Percentiles rank a stretch among this genome's conserved stretches.
Conservation (phyloP, 2,888 invertebrate genomes). For the Pandemis heparana region DNA sequence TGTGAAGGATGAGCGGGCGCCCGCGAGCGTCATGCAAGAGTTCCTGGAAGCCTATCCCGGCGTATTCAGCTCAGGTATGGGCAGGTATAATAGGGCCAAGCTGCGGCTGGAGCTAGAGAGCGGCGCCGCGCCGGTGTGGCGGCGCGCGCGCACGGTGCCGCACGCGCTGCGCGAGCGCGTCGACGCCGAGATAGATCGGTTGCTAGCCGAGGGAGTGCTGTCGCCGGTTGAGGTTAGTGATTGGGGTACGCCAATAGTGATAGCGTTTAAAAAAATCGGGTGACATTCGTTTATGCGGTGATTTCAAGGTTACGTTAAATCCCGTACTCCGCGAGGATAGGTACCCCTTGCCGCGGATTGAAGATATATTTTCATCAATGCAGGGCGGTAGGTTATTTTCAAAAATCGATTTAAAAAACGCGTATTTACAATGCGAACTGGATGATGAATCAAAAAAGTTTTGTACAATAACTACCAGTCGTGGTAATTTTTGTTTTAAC, state of each 20-base stretch:
- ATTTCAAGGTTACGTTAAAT: conserved; percentile 43
- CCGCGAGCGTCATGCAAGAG: background rate
- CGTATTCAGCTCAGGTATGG: background rate
- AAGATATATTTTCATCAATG: conserved; percentile 42
- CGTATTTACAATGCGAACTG: conserved; percentile 36
- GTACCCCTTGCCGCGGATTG: conserved; percentile 42
- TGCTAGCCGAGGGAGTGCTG: background rate
- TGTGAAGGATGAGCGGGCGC: background rate
- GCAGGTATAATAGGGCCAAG: conserved; percentile 3
- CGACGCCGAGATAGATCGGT: background rate
- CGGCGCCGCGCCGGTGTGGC: conserved; percentile 3
- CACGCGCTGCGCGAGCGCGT: conserved; percentile 2
- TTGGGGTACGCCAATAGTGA: conserved; percentile 43
- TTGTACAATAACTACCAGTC: conserved; percentile 31
- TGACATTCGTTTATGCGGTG: conserved; percentile 42
- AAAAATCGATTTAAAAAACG: conserved; percentile 42
- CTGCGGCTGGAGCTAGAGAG: conserved; percentile 3
- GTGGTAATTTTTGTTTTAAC: conserved; percentile 35
- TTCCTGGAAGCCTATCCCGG: conserved; percentile 6
- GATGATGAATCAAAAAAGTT: conserved; percentile 31
- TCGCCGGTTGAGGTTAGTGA: background rate
- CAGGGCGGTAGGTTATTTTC: conserved; percentile 36
- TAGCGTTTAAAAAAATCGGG: conserved; percentile 39
- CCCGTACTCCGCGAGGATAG: conserved; percentile 37
- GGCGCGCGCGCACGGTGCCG: background rate